Base-by-base conservation (phyloP, 2,797 vertebrate genomes). In the Novumbra hubbsi region DNA sequence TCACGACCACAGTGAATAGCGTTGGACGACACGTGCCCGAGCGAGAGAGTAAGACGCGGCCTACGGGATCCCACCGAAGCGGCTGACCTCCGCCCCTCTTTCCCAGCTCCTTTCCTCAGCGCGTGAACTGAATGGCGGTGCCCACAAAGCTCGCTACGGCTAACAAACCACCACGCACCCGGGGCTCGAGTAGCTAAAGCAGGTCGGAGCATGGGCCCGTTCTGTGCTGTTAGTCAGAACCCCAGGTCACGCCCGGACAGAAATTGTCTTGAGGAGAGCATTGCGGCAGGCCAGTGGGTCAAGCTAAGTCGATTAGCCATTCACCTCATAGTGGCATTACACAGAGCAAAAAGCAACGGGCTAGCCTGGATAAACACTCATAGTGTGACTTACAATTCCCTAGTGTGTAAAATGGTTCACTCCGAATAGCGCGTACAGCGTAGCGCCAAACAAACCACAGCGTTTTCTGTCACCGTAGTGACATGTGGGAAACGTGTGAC, bases 91-190 rank as follows among this genome's bases (percentile, higher is more conserved):
- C 8, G 34, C 34, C 34, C 34, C 8, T 5, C 5, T 38, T 63
- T 30, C 60, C 60, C 27, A 21, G 60, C 60, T 63, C 60, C 15
- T 55, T 30, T 65, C 32, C 32, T 67, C 32, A 67, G 27, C 15
- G 32, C 38, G 64, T 66, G 32, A 66, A 66, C 60, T 24, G 27
- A 62, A 62, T 24, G 60, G 60, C 60, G 28, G 60, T 12, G 60
- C 60, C 21, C 60, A 63, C 60, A 63, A n/a, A 63, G 60, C 14
- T 14, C 19, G 12, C n/a, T 27, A 4, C 11, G 4, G 60, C 60
- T 38, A 38, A 38, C 34, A 38, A 66, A 30, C 64, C n/a, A 65
- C 16, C 27, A 16, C 17, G 64, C 28, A 19, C 11, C 28, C 64
- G 17, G 64, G 32, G 64, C 64, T 66, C 52, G 21, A 55, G 52